Conservation (phyloP, 2,797 vertebrate species). For the Phrynocephalus guinanensis region DNA sequence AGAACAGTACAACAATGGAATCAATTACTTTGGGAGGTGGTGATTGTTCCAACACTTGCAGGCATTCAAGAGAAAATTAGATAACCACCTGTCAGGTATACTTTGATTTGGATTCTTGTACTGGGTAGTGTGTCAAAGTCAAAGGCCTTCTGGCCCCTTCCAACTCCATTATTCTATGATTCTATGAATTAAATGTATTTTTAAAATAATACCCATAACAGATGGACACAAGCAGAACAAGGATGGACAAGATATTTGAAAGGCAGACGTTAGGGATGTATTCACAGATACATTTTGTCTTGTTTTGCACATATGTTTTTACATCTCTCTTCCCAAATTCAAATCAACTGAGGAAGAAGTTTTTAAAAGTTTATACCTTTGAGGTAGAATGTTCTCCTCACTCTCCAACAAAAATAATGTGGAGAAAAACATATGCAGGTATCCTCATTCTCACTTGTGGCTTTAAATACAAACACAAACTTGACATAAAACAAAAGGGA, state of each 20-base stretch:
- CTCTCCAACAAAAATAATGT: background rate
- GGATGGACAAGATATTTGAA: background rate
- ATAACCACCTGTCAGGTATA: too few relatives aligned
- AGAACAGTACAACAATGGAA: too few relatives aligned
- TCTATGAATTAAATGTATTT: too few relatives aligned
- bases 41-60: too few relatives aligned
- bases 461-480: constrained; percentile 40
- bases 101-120: too few relatives aligned
- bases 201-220: background rate
- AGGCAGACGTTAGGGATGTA: background rate
- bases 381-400: background rate
- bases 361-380: background rate
- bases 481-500: constrained; percentile 43
- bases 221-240: background rate
- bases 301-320: background rate
- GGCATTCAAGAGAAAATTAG: too few relatives aligned
- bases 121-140: too few relatives aligned
- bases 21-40: too few relatives aligned
- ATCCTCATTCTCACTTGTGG: background rate
- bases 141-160: too few relatives aligned
- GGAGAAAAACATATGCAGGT: background rate
- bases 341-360: background rate
- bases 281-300: background rate
- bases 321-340: background rate
- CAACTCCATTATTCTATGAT: too few relatives aligned